Evolutionary conservation across 2,113 vertebrate species (phyloP), one percentile per base, ranked within the genome.

Genomic region (Syngnathoides biaculeatus): DNA sequence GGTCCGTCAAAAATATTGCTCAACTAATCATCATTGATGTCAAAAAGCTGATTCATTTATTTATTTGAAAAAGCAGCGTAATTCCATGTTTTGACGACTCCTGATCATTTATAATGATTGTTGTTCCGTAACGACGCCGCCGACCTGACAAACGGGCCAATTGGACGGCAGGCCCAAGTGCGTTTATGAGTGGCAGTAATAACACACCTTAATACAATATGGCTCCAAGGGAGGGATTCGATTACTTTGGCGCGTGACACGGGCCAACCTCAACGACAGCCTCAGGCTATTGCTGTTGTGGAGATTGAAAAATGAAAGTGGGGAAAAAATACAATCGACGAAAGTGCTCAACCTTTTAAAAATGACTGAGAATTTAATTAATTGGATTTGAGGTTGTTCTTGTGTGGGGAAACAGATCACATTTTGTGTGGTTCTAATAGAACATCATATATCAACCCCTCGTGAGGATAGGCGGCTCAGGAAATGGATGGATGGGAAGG

Each of bases 181-280:
- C 72, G 78, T 87, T 84, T 78, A 76, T 83, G 83, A 86, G 79
- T 76, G 69, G 72, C 80, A 65, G 68, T 87, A 87, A 88, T 84
- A 24, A 65, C 27, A 65, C 26, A 47, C 42, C 63, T 65, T 38
- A 50, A 65, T 52, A 65, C 61, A 87, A 85, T 69, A 72, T 58
- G 73, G 69, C 68, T 81, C 78, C 73, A 80, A 80, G 71, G 62
- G 82, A 73, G 76, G 58, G 71, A 87, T 82, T 89, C 62, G 80
- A 85, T 88, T 83, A 85, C 78, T 73, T 79, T 71, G 79, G 77
- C 81, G 67, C 60, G 73, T 85, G 82, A 79, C 82, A 83, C 58
- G 8, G 65, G 38, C 60, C 77, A 78, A 69, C 75, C 79, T 69
- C 55, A 14, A 78, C 68, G 42, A 65, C 19, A 42, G 26, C 55